phyloP scores from a whole-genome alignment of 2,113 vertebrate species.

The Amphilophus citrinellus region DNA sequence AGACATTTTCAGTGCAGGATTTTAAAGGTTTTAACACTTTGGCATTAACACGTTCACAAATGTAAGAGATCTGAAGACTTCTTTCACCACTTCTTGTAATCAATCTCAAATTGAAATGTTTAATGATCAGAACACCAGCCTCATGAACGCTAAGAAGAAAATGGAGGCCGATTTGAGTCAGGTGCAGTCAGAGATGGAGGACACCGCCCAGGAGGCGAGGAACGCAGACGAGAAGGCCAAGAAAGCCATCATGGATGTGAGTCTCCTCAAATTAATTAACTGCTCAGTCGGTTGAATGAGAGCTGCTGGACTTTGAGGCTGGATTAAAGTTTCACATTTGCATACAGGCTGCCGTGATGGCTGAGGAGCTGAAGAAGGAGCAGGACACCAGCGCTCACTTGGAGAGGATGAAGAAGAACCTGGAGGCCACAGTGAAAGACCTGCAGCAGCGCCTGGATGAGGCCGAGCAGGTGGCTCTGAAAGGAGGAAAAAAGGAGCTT shows the following conservation, averaged over 20 bases:
- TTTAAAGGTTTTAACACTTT: no score
- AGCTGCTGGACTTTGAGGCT: neutral
- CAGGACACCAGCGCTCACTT: slow-evolving; percentile 88
- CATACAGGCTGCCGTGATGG: slow-evolving; percentile 83
- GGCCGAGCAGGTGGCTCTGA: slow-evolving; percentile 38
- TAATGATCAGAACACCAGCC: slow-evolving; percentile 63
- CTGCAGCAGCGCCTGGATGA: slow-evolving; percentile 11
- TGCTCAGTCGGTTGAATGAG: neutral
- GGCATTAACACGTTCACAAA: neutral
- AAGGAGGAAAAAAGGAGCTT: slow-evolving; percentile 52
- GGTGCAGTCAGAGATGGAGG: slow-evolving; percentile 61
- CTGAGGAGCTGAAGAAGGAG: slow-evolving; percentile 89
- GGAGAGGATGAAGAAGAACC: slow-evolving; percentile 76
- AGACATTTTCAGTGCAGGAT: no score
- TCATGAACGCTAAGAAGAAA: slow-evolving; percentile 67
- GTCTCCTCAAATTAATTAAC: slow-evolving; percentile 3
- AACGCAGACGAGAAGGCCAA: slow-evolving; percentile 69
- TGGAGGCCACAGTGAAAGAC: slow-evolving; percentile 53
- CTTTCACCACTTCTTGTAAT: neutral
- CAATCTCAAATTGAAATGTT: neutral
- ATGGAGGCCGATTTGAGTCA: slow-evolving; percentile 57
- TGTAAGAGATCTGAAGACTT: fast-evolving
- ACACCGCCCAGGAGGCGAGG: slow-evolving; percentile 53
- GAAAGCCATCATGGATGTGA: slow-evolving; percentile 71
- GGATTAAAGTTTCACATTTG: slow-evolving; percentile 8